Evolutionary conservation across 2,113 vertebrate genomes (phyloP).

Genomic region (Menura novaehollandiae): DNA sequence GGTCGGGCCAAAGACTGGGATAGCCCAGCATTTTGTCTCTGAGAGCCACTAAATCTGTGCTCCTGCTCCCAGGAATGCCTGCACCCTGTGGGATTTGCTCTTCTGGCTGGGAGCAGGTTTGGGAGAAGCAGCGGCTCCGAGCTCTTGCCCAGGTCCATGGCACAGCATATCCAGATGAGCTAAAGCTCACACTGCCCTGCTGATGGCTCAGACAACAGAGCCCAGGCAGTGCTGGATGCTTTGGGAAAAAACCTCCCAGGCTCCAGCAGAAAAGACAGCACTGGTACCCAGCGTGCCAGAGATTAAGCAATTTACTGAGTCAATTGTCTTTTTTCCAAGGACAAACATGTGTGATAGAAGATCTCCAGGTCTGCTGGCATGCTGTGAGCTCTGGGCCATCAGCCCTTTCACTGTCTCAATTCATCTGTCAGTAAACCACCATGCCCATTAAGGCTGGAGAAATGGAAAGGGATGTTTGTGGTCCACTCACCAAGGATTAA

Average conservation of each 20-base stretch:
- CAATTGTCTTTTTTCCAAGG: constrained; percentile 64
- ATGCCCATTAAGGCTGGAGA: not conserved
- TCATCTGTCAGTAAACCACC: constrained; percentile 53
- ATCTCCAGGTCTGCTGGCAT: constrained; percentile 60
- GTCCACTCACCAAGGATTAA: constrained; percentile 8
- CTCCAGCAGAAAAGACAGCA: not conserved
- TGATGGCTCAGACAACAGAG: not conserved
- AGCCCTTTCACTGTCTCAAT: constrained; percentile 50
- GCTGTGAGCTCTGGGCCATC: constrained; percentile 24
- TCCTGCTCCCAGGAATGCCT: not conserved
- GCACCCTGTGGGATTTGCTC: not conserved
- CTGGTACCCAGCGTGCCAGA: constrained; percentile 18
- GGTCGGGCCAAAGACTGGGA: not conserved
- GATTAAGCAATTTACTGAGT: constrained; percentile 58
- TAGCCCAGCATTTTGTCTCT: not conserved
- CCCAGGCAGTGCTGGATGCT: not conserved
- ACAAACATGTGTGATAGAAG: constrained; percentile 56
- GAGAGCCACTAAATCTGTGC: not conserved
- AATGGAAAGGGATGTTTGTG: not conserved
- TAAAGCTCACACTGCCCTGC: not conserved
- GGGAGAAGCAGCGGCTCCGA: not conserved
- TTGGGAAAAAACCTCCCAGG: not conserved
- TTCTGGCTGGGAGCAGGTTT: not conserved
- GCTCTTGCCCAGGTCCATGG: not conserved
- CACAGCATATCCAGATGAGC: not conserved